Evolutionary conservation across 2,113 vertebrate genomes (phyloP), one percentile per base, ranked within the genome.

Genomic region (Lipophrys pholis): DNA sequence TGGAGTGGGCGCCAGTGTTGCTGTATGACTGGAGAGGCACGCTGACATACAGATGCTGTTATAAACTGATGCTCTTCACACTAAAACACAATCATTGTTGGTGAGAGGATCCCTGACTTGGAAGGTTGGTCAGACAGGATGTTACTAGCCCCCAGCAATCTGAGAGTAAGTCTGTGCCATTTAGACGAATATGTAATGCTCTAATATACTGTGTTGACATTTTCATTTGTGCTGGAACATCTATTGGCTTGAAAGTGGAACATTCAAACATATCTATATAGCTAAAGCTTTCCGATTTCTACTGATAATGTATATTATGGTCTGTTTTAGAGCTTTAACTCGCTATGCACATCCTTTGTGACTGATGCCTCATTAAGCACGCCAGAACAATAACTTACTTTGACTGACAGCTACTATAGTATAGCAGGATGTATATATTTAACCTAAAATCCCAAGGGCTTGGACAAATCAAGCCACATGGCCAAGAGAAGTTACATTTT

Each of bases 391-490:
- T 49, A 53, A n/a, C 43, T 7, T 17, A 6, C 5, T 12, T 30
- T 52, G 14, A 42, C 4, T 35, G 15, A 11, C 7, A 6, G 12
- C 41, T 11, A n/a, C 43, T 51, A 11, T 36, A 53, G 0, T 45
- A 17, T 53, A 15, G 21, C 21, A 30, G 21, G 21, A 30, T 30
- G 21, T 30, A 30, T 30, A 30, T 30, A 30, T 30, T 30, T 30
- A 30, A 30, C 21, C 21, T n/a, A n/a, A n/a, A n/a, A n/a, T n/a
- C n/a, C n/a, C n/a, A n/a, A n/a, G n/a, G n/a, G n/a, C n/a, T 30
- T 30, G 4, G 21, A 64, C 14, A 9, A 69, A 69, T 81, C 71
- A 77, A 30, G 21, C 46, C 53, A 72, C 62, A 60, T 36, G 56
- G 14, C 41, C 53, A 12, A 56, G 39, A 58, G 30, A 74, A 58